Conservation (phyloP, 2,113 vertebrate species). For the Anarrhichthys ocellatus region DNA sequence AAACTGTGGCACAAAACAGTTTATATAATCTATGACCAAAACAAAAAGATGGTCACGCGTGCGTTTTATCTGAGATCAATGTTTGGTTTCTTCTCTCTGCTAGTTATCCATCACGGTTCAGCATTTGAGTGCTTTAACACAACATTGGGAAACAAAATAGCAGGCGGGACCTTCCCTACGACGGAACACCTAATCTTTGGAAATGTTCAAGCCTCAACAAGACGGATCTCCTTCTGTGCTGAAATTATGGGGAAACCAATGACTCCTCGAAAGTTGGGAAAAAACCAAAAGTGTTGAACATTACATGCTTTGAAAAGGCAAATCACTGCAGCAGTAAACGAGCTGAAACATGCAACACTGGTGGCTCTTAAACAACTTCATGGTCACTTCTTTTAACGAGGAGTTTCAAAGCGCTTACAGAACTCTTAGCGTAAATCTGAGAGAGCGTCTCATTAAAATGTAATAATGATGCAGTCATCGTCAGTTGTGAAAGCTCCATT, state of each 20-base stretch:
- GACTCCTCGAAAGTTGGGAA: not conserved
- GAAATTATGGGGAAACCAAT: not conserved
- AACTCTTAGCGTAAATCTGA: not conserved
- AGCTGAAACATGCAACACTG: slow-evolving; percentile 5
- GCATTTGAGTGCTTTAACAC: not conserved
- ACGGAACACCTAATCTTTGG: not conserved
- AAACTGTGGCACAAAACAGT: not conserved
- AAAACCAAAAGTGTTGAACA: not conserved
- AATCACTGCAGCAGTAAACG: not conserved
- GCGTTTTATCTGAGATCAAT: not conserved
- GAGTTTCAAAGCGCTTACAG: not conserved
- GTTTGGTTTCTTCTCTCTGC: not conserved
- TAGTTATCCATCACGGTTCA: not conserved
- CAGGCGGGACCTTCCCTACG: not conserved
- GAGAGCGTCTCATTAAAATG: not conserved
- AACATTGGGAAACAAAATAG: not conserved
- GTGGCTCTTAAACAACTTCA: not conserved
- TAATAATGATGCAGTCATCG: not conserved
- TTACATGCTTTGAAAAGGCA: slow-evolving; percentile 6
- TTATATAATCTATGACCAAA: not conserved
- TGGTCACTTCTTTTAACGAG: not conserved
- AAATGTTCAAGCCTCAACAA: slow-evolving; percentile 6
- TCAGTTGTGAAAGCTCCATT: not conserved
- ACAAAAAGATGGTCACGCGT: not conserved
- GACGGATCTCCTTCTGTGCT: not conserved